These are phyloP conservation scores for Ctenopoma multispine DNA, from an alignment of 2,797 vertebrate species.

Conservation along the genomic window DNA sequence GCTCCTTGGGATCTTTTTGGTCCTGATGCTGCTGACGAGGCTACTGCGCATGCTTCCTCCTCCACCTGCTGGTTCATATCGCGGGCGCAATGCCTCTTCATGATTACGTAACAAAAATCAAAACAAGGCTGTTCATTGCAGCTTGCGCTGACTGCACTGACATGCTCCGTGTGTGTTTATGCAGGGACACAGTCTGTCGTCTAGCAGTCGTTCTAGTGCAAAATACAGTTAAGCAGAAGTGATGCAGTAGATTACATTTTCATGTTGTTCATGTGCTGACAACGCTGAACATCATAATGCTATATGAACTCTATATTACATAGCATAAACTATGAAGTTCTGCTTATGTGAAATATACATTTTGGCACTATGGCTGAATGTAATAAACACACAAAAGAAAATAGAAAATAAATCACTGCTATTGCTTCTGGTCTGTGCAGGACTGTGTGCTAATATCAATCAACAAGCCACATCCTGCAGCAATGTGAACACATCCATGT, in stretches of 20 bases:
- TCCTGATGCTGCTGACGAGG: slow-evolving; percentile 82
- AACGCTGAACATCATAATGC: background rate
- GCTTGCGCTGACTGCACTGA: background rate
- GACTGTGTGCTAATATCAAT: background rate
- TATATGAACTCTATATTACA: background rate
- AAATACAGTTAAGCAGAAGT: background rate
- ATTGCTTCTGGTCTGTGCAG: background rate
- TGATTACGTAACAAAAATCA: slow-evolving; percentile 59
- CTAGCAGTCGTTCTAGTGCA: background rate
- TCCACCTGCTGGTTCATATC: slow-evolving; percentile 58
- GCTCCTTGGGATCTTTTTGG: slow-evolving; percentile 58
- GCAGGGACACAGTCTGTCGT: background rate
- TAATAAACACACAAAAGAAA: background rate
- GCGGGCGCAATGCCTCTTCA: slow-evolving; percentile 51
- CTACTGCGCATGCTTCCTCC: slow-evolving; percentile 79
- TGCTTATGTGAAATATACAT: background rate
- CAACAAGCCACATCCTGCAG: slow-evolving; percentile 3
- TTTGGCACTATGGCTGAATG: background rate
- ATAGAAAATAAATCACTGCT: background rate
- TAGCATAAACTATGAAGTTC: too few relatives aligned
- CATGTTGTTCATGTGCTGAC: background rate
- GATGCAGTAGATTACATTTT: background rate
- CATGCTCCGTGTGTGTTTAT: background rate
- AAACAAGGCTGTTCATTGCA: slow-evolving; percentile 8
- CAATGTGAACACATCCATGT: slow-evolving; percentile 7